These are phyloP conservation scores for Gymnorhina tibicen DNA, from an alignment of 2,113 vertebrate species.

Conservation along the genomic window DNA sequence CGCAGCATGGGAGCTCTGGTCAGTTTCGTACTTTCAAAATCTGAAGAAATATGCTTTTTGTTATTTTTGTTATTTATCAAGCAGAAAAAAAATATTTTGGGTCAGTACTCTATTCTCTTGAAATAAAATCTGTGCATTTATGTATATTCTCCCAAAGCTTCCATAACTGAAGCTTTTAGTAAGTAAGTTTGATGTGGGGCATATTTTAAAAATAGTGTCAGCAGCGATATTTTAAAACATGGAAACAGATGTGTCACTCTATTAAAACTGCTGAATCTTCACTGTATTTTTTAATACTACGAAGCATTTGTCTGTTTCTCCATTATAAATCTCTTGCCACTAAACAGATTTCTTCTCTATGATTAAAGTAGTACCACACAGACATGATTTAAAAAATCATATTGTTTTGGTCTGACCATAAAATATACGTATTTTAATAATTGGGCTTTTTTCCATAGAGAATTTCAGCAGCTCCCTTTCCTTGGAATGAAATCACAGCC, in stretches of 20 bases:
- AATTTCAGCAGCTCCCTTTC: neutral
- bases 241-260: constrained; percentile 24
- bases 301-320: neutral
- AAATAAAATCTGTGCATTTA: neutral
- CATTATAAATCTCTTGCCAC: neutral
- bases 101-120: neutral
- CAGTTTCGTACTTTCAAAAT: neutral
- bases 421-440: neutral
- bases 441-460: neutral
- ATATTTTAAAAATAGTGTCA: constrained; percentile 27
- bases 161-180: constrained; percentile 7
- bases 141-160: neutral
- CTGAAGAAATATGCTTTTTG: neutral
- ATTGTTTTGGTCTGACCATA: neutral
- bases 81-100: neutral
- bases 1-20: neutral
- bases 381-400: neutral
- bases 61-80: neutral
- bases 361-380: neutral
- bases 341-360: neutral
- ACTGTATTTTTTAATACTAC: neutral
- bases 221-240: constrained; percentile 4
- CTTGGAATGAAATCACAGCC: constrained; percentile 21
- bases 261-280: neutral
- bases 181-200: constrained; percentile 1